These are phyloP conservation scores for Rutilus rutilus DNA, from an alignment of 2,113 vertebrate species.

Conservation along the genomic window DNA sequence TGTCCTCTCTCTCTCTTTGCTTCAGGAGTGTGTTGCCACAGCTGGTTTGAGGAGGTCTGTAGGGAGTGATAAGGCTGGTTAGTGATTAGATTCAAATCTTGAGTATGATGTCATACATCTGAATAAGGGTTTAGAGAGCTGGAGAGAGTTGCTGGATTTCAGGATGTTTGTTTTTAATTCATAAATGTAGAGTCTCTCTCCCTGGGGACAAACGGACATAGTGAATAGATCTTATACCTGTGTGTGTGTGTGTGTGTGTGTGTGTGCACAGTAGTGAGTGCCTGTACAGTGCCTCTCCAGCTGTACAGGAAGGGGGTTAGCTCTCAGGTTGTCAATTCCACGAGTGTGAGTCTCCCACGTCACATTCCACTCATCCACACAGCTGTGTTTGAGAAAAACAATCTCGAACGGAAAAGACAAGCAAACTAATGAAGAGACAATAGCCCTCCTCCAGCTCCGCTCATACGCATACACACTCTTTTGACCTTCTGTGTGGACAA, in stretches of 20 bases:
- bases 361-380: slow-evolving; percentile 50
- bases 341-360: slow-evolving; percentile 63
- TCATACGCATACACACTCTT: slow-evolving; percentile 39
- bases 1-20: slow-evolving; percentile 60
- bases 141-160: slow-evolving; percentile 43
- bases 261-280: neutral
- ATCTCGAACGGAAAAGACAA: slow-evolving; percentile 43
- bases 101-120: slow-evolving; percentile 69
- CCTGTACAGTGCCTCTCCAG: slow-evolving; percentile 62
- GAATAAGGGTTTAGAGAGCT: slow-evolving; percentile 51
- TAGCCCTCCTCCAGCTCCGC: slow-evolving; percentile 36
- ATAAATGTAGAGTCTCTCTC: slow-evolving; percentile 65
- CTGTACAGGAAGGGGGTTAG: slow-evolving; percentile 74
- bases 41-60: slow-evolving; percentile 47
- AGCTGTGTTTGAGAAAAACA: slow-evolving; percentile 60
- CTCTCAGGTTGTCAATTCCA: slow-evolving; percentile 67
- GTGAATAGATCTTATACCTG: slow-evolving; percentile 2
- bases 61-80: slow-evolving; percentile 64
- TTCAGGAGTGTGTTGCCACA: slow-evolving; percentile 62
- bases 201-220: slow-evolving; percentile 13
- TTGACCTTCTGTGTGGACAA: neutral
- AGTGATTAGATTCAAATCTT: slow-evolving; percentile 62
- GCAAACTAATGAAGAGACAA: slow-evolving; percentile 43
- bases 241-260: slow-evolving; percentile 11
- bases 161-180: slow-evolving; percentile 69